Evolutionary conservation across 2,113 vertebrate species (phyloP).

Genomic region (Bombycilla garrulus): DNA sequence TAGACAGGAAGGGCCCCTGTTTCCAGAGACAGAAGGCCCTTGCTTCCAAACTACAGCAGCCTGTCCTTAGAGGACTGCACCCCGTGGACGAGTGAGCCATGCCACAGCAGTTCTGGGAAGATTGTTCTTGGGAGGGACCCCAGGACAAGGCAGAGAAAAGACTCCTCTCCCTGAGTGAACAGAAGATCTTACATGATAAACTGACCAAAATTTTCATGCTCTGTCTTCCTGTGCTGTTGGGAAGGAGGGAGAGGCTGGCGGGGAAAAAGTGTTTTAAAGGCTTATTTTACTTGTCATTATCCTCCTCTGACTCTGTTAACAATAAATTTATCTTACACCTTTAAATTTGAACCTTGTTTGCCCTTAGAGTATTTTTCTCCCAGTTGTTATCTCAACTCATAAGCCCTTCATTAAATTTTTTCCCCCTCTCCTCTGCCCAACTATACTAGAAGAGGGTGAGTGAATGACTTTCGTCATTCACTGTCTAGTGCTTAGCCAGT

Average conservation of each 20-base stretch:
- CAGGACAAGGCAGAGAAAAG: background rate
- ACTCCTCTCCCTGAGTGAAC: background rate
- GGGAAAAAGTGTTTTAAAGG: background rate
- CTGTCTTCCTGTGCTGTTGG: background rate
- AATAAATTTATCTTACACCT: background rate
- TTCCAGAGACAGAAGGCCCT: background rate
- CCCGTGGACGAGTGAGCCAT: fast-evolving
- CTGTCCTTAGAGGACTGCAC: background rate
- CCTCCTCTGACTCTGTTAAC: background rate
- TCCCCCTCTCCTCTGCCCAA: background rate
- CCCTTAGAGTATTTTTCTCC: background rate
- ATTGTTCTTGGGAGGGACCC: background rate
- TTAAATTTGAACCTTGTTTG: background rate
- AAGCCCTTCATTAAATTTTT: background rate
- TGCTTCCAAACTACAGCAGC: background rate
- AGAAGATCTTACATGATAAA: background rate
- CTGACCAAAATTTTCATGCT: background rate
- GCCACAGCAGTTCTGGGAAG: background rate
- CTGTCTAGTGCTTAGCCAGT: background rate
- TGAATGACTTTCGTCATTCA: fast-evolving
- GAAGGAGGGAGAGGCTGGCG: background rate
- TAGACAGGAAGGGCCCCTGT: background rate
- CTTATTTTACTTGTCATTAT: background rate
- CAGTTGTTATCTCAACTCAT: background rate
- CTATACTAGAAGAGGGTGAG: background rate